Percentiles rank a stretch among this genome's conserved stretches.
phyloP scores from a whole-genome alignment of 2,113 vertebrate species.

The Echinops telfairi region DNA sequence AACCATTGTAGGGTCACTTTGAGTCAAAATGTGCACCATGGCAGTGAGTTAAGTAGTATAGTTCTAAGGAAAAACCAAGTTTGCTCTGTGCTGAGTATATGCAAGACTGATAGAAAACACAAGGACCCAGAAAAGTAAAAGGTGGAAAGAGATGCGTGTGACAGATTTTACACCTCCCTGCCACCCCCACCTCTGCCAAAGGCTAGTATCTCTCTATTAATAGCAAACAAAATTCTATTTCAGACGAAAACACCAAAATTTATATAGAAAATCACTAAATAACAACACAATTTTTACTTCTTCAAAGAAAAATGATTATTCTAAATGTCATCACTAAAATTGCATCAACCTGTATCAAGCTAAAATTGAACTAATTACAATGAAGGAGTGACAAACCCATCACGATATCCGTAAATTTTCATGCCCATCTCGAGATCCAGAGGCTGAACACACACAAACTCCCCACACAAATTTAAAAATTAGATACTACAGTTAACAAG shows the following conservation, averaged over 20 bases:
- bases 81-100: too few species aligned
- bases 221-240: background rate
- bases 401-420: background rate
- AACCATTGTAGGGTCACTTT: too few species aligned
- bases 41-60: too few species aligned
- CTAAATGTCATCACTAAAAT: background rate
- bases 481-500: background rate
- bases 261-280: background rate
- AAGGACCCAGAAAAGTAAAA: background rate
- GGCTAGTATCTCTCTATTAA: background rate
- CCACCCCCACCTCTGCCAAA: background rate
- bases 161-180: background rate
- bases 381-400: background rate
- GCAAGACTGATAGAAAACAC: too few species aligned
- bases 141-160: background rate
- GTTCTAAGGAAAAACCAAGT: too few species aligned
- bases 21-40: too few species aligned
- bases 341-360: background rate
- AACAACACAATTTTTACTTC: background rate
- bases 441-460: background rate
- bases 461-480: background rate
- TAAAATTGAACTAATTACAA: background rate
- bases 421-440: background rate
- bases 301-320: background rate
- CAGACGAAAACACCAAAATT: background rate